Percentiles rank a stretch among this genome's conserved stretches.
Evolutionary conservation across 2,888 invertebrate species (phyloP).

Genomic region (Tipula unca): DNA sequence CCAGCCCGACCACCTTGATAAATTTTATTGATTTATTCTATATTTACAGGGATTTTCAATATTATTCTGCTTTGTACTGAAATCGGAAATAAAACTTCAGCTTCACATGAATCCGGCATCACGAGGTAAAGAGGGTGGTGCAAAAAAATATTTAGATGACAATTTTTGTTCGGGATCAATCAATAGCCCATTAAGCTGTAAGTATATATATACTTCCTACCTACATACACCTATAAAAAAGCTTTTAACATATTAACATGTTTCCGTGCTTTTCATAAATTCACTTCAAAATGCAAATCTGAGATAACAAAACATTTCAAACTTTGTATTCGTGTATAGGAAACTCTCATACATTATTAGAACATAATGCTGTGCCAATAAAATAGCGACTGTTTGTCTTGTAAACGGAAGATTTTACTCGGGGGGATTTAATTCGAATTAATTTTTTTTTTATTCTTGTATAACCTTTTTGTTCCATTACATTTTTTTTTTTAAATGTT

Average conservation of each 20-base stretch:
- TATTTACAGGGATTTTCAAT: slow-evolving; percentile 37
- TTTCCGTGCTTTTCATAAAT: neutral
- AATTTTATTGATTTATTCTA: neutral
- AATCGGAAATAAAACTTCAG: slow-evolving; percentile 34
- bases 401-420: neutral
- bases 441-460: neutral
- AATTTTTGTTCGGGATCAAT: slow-evolving; percentile 40
- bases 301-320: neutral
- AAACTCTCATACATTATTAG: neutral
- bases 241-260: neutral
- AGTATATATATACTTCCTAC: slow-evolving; percentile 28
- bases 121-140: slow-evolving; percentile 31
- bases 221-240: too few relatives aligned
- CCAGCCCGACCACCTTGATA: too few relatives aligned
- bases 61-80: slow-evolving; percentile 40
- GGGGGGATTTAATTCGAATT: neutral
- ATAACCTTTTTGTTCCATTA: neutral
- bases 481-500: neutral
- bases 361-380: too few relatives aligned
- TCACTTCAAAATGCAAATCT: neutral
- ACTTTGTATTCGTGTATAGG: neutral
- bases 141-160: slow-evolving; percentile 39
- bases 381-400: neutral
- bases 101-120: slow-evolving; percentile 30
- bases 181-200: slow-evolving; percentile 41